phyloP scores from a whole-genome alignment of 2,113 vertebrate genomes.

The Tupaia chinensis region DNA sequence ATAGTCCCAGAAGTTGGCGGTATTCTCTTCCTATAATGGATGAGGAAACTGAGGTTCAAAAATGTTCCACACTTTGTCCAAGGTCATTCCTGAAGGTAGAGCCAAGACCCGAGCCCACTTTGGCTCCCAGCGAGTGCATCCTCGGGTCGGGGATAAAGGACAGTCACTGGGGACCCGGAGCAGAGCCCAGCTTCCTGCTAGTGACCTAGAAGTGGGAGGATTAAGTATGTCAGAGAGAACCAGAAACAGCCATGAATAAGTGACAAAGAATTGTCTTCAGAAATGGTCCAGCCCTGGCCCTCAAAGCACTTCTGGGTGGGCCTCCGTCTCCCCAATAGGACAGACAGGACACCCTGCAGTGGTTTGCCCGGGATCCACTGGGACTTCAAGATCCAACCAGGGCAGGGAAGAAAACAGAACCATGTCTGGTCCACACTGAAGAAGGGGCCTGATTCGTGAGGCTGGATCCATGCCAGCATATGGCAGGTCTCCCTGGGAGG shows the following conservation, averaged over 20 bases:
- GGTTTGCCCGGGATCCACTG: fast-evolving
- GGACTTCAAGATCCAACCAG: not conserved
- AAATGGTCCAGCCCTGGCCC: too few species aligned
- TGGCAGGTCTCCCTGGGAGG: not conserved
- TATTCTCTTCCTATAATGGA: not conserved
- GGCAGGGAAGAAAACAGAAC: not conserved
- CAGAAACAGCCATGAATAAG: not conserved
- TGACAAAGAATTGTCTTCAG: not conserved
- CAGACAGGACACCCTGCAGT: too few species aligned
- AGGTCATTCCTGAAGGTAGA: not conserved
- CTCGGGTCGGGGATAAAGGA: not conserved
- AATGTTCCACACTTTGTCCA: not conserved
- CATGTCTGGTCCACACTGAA: not conserved
- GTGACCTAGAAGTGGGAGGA: not conserved
- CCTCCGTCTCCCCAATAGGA: not conserved
- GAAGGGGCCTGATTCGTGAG: fast-evolving
- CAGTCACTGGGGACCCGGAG: fast-evolving
- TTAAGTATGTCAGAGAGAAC: not conserved
- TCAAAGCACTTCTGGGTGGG: not conserved
- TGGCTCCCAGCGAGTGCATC: not conserved
- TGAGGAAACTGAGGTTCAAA: not conserved
- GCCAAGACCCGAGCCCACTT: not conserved
- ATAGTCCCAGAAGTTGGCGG: not conserved
- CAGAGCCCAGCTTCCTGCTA: not conserved
- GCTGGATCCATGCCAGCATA: not conserved